A percentile compares a stretch with the other conserved stretches of the same genome.
These are phyloP conservation scores for Chlorospingus semifuscus DNA, from an alignment of 2,797 vertebrate genomes.

Conservation along the genomic window DNA sequence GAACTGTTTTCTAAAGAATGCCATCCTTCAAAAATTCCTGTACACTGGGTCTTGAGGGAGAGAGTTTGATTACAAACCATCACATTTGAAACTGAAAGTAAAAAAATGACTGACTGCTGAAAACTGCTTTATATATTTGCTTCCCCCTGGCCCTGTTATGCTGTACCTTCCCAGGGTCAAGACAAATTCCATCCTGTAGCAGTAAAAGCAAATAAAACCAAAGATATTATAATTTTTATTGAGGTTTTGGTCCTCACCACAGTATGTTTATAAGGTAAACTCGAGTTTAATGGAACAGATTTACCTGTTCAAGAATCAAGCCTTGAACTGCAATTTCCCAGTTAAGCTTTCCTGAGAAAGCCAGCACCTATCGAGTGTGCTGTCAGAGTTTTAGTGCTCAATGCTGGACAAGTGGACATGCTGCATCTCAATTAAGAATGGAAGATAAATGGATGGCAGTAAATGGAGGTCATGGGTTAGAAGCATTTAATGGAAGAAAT, in stretches of 20 bases:
- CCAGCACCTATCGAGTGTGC: not conserved
- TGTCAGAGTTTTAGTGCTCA: conserved; percentile 21
- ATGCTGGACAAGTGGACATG: conserved; percentile 10
- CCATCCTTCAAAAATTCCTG: not conserved
- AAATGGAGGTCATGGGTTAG: conserved; percentile 63
- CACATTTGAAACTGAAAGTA: not conserved
- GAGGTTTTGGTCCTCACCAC: not conserved
- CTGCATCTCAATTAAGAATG: conserved; percentile 69
- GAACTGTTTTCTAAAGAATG: not conserved
- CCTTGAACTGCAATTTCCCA: not conserved
- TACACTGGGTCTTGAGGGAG: not conserved
- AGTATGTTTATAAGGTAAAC: not conserved
- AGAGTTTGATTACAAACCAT: not conserved
- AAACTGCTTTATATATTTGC: not conserved
- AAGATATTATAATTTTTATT: not conserved
- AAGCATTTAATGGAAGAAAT: conserved; percentile 71
- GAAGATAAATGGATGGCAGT: conserved; percentile 58
- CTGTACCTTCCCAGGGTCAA: not conserved
- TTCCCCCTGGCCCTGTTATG: not conserved
- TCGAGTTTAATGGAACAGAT: not conserved
- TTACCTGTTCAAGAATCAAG: not conserved
- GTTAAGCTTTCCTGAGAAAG: not conserved
- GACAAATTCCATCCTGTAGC: not conserved
- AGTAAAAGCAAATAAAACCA: not conserved
- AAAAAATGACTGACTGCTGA: not conserved